Evolutionary conservation across 2,113 vertebrate species (phyloP), one percentile per base, ranked within the genome.

Genomic region (Eidolon helvum): DNA sequence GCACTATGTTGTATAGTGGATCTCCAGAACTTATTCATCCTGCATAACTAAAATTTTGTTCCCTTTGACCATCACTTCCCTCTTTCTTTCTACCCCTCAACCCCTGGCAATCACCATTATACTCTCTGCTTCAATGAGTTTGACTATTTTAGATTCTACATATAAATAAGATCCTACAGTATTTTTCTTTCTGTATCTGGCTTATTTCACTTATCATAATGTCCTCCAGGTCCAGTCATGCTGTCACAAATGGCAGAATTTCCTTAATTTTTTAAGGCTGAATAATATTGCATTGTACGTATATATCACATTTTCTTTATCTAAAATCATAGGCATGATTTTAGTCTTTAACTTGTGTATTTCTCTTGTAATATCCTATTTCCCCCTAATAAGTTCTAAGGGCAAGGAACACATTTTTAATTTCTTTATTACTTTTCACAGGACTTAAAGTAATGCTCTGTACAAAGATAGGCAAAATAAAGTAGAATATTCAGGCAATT

Each of bases 1-100:
- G 78, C 57, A 2, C 48, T 2, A 5, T 6, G 14, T 38, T 71
- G 26, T 1, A 4, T 5, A 22, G 19, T 0, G 6, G 14, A 0
- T 15, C 19, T 48, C 63, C 53, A 35, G 88, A 9, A n/a, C 10
- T 16, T 8, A 35, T 55, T 45, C 28, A 2, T 15, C 4, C 53
- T 2, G 1, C 18, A 26, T 65, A 33, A 30, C 4, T 21, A 43
- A 30, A 61, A 19, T 2, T 30, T 8, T 7, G 15, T 38, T 10
- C 26, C 10, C 66, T 93, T 33, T 30, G 59, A 21, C 6, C 15
- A 66, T 16, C 10, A 10, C 15, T 33, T 9, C 15, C 18, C 19
- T 21, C 19, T 2, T 26, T 9, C 1, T 7, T 19, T 4, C 24
- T 12, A 22, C 65, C 30, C 2, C 15, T 45, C 7, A 9, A 8